phyloP scores from a whole-genome alignment of 2,113 vertebrate genomes.

The Chloropsis cyanopogon region DNA sequence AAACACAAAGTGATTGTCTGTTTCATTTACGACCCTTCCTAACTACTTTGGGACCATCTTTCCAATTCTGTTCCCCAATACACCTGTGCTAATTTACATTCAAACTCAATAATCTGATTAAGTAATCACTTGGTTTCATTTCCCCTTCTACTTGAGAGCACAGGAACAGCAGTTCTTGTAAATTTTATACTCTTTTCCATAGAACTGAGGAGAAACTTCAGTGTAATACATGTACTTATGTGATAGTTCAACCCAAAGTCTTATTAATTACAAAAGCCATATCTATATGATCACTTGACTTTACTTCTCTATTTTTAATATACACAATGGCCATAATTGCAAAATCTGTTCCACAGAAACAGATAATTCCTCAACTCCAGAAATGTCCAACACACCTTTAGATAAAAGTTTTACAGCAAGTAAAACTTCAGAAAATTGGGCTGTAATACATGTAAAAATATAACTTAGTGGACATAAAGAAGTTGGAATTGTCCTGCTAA shows the following conservation, averaged over 20 bases:
- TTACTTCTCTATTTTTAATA: neutral
- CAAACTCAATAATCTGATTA: neutral
- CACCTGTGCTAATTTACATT: neutral
- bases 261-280: neutral
- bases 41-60: neutral
- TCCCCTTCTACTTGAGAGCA: neutral
- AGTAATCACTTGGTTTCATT: neutral
- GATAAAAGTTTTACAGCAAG: neutral
- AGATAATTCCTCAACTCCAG: neutral
- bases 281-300: neutral
- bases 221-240: neutral
- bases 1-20: neutral
- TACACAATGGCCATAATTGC: neutral
- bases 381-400: neutral
- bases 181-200: neutral
- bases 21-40: neutral
- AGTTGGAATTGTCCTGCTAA: neutral
- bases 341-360: neutral
- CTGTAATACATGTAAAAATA: neutral
- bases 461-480: neutral
- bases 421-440: neutral
- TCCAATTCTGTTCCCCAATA: neutral
- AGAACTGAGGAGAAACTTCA: neutral
- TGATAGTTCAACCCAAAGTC: neutral
- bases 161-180: neutral